Conservation (phyloP, 2,113 vertebrate genomes). For the Triplophysa rosa region DNA sequence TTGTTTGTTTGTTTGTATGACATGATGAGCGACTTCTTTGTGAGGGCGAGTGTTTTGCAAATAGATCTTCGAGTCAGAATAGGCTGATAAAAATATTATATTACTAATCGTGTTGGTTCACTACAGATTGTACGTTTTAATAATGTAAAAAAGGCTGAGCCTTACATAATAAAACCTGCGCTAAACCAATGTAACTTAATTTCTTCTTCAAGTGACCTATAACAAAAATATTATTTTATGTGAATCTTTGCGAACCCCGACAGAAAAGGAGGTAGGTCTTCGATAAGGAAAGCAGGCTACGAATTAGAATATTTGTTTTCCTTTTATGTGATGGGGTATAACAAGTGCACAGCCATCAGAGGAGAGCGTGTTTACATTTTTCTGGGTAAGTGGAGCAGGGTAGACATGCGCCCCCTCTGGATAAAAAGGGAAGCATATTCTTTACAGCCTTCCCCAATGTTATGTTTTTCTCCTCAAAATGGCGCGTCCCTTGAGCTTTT, state of each 20-base stretch:
- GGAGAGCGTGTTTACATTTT: neutral
- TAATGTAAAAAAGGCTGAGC: neutral
- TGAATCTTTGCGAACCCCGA: no score
- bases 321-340: neutral
- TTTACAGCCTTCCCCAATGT: neutral
- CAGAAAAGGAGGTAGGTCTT: no score
- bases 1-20: neutral
- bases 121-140: neutral
- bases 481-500: constrained; percentile 7
- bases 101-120: neutral
- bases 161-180: neutral
- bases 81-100: neutral
- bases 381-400: neutral
- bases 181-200: neutral
- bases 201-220: neutral
- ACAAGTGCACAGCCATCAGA: neutral
- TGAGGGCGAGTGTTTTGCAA: neutral
- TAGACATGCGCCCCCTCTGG: constrained; percentile 46
- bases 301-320: neutral
- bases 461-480: constrained; percentile 27
- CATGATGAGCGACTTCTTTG: neutral
- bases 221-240: no score
- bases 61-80: neutral
- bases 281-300: no score
- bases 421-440: neutral